Evolutionary conservation across 2,888 invertebrate species (phyloP), one percentile per base, ranked within the genome.

Genomic region (Chrysolina haemoptera): DNA sequence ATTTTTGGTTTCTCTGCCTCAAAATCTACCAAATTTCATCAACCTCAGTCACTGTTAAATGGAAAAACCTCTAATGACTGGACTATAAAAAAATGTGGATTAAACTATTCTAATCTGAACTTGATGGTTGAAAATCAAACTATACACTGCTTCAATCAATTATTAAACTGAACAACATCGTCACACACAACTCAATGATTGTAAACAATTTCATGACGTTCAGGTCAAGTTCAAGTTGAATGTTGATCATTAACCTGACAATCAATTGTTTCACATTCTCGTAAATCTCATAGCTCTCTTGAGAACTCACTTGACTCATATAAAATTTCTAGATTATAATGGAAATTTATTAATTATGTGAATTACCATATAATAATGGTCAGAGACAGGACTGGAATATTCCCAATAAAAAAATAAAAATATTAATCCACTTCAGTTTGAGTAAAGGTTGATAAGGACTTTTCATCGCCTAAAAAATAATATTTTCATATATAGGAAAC

Each of bases 191-290:
- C 12, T 59, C 6, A 16, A 22, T 18, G 20, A 59, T 27, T 14
- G 59, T 35, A 59, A 59, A 59, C 35, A 59, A 59, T 59, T 59
- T n/a, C n/a, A 27, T 59, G 1, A 35, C 14, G 59, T 53, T 20
- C 20, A 11, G 35, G 59, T 59, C 59, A 59, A 59, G 59, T 27
- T 59, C 59, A 59, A 59, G 59, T 59, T 59, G 59, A 59, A 59
- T 27, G 59, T 59, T 59, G 59, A 35, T 59, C 59, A 59, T 27
- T 59, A 22, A 59, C 59, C 59, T 59, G 59, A 8, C 8, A 35
- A 48, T 53, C 12, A 59, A 59, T 59, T 35, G 35, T 59, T 59
- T 59, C 22, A 59, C 59, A 59, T 59, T 59, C 59, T 20, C 20
- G 11, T 12, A 2, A 59, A 6, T 59, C 59, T 8, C 59, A 59